Percentiles rank a stretch among this genome's conserved stretches.
Conservation (phyloP, 2,888 invertebrate genomes). For the Lasioglossum marginatum region DNA sequence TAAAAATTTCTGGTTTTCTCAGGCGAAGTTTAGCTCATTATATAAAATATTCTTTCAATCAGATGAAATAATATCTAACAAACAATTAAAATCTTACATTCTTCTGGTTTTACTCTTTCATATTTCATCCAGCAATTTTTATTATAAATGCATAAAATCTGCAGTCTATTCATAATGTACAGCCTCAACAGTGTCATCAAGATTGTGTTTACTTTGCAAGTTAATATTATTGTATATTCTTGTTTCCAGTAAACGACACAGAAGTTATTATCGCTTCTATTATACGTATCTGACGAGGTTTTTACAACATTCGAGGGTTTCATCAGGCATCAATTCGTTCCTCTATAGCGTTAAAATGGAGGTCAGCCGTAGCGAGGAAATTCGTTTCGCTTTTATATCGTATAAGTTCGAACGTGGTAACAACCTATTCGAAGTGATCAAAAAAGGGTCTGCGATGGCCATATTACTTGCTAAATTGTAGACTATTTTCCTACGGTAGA, state of each 20-base stretch:
- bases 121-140: background rate
- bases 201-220: background rate
- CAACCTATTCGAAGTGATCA: background rate
- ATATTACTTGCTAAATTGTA: background rate
- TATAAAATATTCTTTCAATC: background rate
- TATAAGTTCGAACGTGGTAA: constrained; percentile 1
- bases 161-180: background rate
- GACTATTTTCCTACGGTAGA: background rate
- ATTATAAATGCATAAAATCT: background rate
- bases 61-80: background rate
- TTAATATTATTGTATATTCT: background rate
- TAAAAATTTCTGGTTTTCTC: no score
- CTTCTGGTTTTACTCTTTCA: background rate
- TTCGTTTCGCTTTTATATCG: constrained; percentile 1
- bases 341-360: constrained; percentile 2
- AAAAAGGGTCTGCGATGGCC: background rate
- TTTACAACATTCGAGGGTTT: constrained; percentile 2
- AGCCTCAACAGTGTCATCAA: background rate
- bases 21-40: no score
- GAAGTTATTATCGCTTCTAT: background rate
- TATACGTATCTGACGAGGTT: background rate
- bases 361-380: background rate
- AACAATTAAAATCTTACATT: background rate
- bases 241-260: background rate
- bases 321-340: background rate